Base-by-base conservation (phyloP, 2,797 vertebrate species). In the Sarcoramphus papa region DNA sequence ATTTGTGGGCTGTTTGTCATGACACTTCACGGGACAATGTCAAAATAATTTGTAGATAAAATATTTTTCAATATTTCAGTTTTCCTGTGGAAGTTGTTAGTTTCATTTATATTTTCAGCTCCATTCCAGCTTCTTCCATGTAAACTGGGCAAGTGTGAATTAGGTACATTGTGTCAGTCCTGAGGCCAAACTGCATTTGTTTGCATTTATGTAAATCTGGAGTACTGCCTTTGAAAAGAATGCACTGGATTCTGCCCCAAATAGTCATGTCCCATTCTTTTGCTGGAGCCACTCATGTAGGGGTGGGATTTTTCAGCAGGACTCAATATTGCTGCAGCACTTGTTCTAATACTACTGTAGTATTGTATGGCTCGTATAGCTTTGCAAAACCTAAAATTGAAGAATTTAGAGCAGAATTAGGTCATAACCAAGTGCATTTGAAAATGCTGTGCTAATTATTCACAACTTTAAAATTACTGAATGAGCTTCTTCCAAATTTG, bases 361-460 rank as follows among this genome's bases (percentile, higher is more conserved):
- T 73, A 69, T 27, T 76, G 41, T 48, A 19, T 59, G 35, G 40
- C 51, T 89, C 6, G 5, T 60, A 50, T 1, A 82, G 47, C 80
- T 82, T 69, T 4, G 3, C 50, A 35, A 22, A 87, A 90, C 37
- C 25, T 86, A 51, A 86, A 95, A 75, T 19, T 45, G 79, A 88
- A 87, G 63, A 86, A 86, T 88, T 85, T 59, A 65, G 59, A 87
- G 70, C 67, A 85, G 88, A 95, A 88, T 74, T 85, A 95, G 94
- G 90, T 94, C 74, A 93, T 68, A 74, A 85, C 84, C 72, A 40
- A 94, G 51, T 74, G 20, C 57, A 57, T 93, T 92, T 96, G 64
- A 94, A 96, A 96, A 93, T 79, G 47, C 56, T 45, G 53, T 85
- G 43, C 78, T 90, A 80, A 93, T 91, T 93, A 85, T 89, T 88